Base-by-base conservation (phyloP, 2,113 vertebrate species). In the Candoia aspera region DNA sequence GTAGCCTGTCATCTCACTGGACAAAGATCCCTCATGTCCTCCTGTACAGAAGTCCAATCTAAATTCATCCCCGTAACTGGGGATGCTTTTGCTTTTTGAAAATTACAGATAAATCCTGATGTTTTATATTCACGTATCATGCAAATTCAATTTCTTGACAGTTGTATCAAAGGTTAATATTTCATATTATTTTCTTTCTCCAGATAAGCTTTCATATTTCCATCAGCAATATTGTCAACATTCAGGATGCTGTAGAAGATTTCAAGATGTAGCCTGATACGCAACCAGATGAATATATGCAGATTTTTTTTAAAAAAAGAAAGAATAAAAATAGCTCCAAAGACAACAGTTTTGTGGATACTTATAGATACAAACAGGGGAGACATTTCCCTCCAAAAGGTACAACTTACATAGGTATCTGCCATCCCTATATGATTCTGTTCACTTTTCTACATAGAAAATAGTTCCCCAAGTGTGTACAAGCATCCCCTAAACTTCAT, bases 21-120 rank as follows among this genome's bases (percentile, higher is more conserved):
- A 59, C 86, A 92, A 88, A 60, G 49, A 91, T 29, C 89, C 83
- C 15, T 62, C 42, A 62, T n/a, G 58, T 90, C 59, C 64, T 29
- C 29, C 83, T 13, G 2, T 62, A 3, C 24, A 9, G 84, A 87
- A 87, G 49, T 37, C 26, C 54, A 68, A 62, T 87, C 87, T n/a
- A 86, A 53, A 57, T n/a, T 19, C 60, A 57, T 17, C 5, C n/a
- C 49, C 46, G 17, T 86, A 86, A 86, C 19, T 64, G 49, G 10
- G 49, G 37, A 85, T 53, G 24, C 21, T 26, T 90, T 91, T 73
- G 21, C 84, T 86, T 37, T 84, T 68, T 55, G 3, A 21, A 68
- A 91, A 53, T 8, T 53, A 55, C 13, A 21, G 29, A 26, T 23
- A 53, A 53, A 60, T 54, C 13, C 42, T 13, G 23, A 15, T 11